Percentiles rank a stretch among this genome's conserved stretches.
These are phyloP conservation scores for Stenoptilia bipunctidactyla DNA, from an alignment of 2,888 invertebrate species.

Conservation along the genomic window DNA sequence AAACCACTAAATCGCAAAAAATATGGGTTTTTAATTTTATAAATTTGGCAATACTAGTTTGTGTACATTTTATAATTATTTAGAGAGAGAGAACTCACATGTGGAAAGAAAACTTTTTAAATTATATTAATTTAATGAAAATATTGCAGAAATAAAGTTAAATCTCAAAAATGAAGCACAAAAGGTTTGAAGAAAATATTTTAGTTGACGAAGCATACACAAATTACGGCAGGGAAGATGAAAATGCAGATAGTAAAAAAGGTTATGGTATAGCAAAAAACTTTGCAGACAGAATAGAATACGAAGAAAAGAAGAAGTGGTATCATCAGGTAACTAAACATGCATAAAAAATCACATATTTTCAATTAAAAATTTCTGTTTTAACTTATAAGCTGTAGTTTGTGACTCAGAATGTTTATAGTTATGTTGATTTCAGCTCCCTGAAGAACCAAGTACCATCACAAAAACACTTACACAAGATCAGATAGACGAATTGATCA, in stretches of 20 bases:
- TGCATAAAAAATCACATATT: no score
- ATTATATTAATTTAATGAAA: no score
- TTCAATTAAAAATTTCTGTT: no score
- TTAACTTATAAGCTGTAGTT: no score
- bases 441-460: conserved; percentile 53
- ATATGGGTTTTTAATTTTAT: no score
- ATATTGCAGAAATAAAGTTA: conserved; percentile 14
- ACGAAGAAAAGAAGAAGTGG: conserved; percentile 74
- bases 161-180: conserved; percentile 52
- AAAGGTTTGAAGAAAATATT: conserved; percentile 64
- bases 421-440: conserved; percentile 34
- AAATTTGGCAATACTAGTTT: no score
- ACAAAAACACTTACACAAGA: conserved; percentile 53
- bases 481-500: conserved; percentile 69
- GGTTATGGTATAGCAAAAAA: conserved; percentile 55
- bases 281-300: conserved; percentile 60
- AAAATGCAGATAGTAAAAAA: conserved; percentile 58
- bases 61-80: no score
- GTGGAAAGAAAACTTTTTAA: no score
- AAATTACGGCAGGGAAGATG: conserved; percentile 48
- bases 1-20: no score
- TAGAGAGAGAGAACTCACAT: no score
- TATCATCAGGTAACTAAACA: conserved; percentile 65
- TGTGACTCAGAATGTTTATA: no score
- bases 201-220: conserved; percentile 60